phyloP scores from a whole-genome alignment of 2,888 invertebrate genomes.

The Nephrocerus scutellatus region DNA sequence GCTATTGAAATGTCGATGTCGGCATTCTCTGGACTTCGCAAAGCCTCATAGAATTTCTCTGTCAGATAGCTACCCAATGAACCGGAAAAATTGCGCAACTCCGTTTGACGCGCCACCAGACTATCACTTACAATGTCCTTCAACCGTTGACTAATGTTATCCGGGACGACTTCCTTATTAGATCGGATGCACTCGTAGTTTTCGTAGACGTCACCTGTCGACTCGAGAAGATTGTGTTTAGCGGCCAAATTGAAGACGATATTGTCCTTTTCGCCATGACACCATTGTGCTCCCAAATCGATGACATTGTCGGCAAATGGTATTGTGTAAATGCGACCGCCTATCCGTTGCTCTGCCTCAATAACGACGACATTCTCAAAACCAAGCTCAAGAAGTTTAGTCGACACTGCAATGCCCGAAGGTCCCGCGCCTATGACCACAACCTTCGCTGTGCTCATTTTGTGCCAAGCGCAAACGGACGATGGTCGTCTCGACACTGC shows the following conservation, averaged over 20 bases:
- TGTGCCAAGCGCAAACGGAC: not conserved
- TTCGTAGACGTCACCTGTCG: conserved; percentile 41
- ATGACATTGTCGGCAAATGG: conserved; percentile 52
- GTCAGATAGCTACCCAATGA: conserved; percentile 42
- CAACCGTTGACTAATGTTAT: conserved; percentile 42
- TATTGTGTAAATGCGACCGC: conserved; percentile 56
- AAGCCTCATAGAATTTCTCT: conserved; percentile 38
- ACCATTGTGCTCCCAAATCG: conserved; percentile 47
- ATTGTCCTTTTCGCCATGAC: conserved; percentile 48
- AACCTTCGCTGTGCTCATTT: conserved; percentile 34
- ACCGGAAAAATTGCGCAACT: conserved; percentile 38
- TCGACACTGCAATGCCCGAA: conserved; percentile 47
- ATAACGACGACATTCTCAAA: conserved; percentile 52
- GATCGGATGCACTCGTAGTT: conserved; percentile 42
- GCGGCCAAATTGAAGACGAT: conserved; percentile 40
- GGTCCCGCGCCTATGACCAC: conserved; percentile 46
- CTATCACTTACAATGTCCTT: conserved; percentile 47
- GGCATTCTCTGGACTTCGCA: conserved; percentile 37
- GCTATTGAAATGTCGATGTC: conserved; percentile 48
- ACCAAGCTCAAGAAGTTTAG: conserved; percentile 46
- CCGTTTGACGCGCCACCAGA: conserved; percentile 39
- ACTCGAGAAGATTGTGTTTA: conserved; percentile 37
- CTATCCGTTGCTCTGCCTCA: conserved; percentile 58
- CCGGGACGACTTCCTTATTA: conserved; percentile 44
- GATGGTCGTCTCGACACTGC: too few species aligned